Base-by-base conservation (phyloP, 2,113 vertebrate species). In the Nothoprocta perdicaria region DNA sequence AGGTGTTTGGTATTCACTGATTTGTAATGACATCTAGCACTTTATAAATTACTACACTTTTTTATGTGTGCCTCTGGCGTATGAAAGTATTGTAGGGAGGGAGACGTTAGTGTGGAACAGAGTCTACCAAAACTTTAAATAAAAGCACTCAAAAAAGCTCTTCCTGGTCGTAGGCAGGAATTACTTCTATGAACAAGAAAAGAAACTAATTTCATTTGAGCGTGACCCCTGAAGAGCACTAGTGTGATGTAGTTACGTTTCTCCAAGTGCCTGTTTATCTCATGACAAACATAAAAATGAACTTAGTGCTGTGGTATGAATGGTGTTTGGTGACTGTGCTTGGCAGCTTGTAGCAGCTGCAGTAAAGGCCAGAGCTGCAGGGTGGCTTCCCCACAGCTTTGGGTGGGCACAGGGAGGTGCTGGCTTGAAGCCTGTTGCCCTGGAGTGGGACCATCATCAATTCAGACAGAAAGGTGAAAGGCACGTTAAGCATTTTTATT, bases 401-500 rank as follows among this genome's bases (percentile, higher is more conserved):
- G 10, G 5, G 17, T 57, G 58, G 27, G 8, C 1, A 2, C 8
- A 7, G 38, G 53, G 53, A 57, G 45, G 3, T 11, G 33, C 33
- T 68, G 53, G 53, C 18, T 2, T 38, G 4, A 0, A 6, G 3
- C 18, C 76, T 48, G 8, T 14, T 24, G 24, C 33, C 62, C 46
- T 5, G 0, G 9, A 1, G 41, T 2, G 33, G 23, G 5, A 17
- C 9, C n/a, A 46, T 14, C 2, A 1, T n/a, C 14, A 48, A 8
- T 26, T 5, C 40, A 21, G 48, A 46, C 18, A 10, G 19, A 6
- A 6, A 6, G 10, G 27, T 2, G 35, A 22, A 12, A n/a, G 14
- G n/a, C 16, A 1, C 1, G 0, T 27, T 33, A 14, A 46, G 31
- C 18, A 17, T 0, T n/a, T 45, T 11, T 23, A 2, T 2, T 16